phyloP scores from a whole-genome alignment of 2,888 invertebrate genomes.

The Galerucella calmariensis region DNA sequence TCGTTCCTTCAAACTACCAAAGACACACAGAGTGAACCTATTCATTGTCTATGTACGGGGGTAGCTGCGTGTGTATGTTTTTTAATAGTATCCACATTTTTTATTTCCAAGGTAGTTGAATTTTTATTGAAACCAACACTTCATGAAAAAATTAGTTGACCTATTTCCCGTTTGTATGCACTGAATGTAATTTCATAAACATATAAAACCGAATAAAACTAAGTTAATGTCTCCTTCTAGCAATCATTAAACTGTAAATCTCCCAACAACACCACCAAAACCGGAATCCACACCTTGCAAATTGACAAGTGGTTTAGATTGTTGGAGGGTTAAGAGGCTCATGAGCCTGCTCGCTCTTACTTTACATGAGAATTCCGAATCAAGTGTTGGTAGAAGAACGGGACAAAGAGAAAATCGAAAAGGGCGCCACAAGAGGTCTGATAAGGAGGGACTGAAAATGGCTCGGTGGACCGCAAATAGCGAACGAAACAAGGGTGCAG shows the following conservation, averaged over 20 bases:
- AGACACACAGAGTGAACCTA: too few species aligned
- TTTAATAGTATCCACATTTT: too few species aligned
- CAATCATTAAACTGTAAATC: slow-evolving; percentile 46
- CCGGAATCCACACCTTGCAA: slow-evolving; percentile 57
- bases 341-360: slow-evolving; percentile 53
- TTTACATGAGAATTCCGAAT: slow-evolving; percentile 58
- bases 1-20: too few species aligned
- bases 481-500: slow-evolving; percentile 63
- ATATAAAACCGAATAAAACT: slow-evolving; percentile 14
- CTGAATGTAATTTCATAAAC: not conserved
- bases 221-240: slow-evolving; percentile 5
- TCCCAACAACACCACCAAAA: slow-evolving; percentile 54
- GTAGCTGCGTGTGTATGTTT: too few species aligned
- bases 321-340: slow-evolving; percentile 49
- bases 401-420: slow-evolving; percentile 56
- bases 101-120: too few species aligned
- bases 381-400: slow-evolving; percentile 57
- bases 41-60: too few species aligned
- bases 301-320: slow-evolving; percentile 59
- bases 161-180: not conserved
- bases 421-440: slow-evolving; percentile 50
- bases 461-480: slow-evolving; percentile 64
- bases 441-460: slow-evolving; percentile 60
- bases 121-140: too few species aligned
- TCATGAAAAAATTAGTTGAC: too few species aligned